A percentile compares a stretch with the other conserved stretches of the same genome.
These are phyloP conservation scores for Arnoldichthys spilopterus DNA, from an alignment of 2,797 vertebrate genomes.

Conservation along the genomic window DNA sequence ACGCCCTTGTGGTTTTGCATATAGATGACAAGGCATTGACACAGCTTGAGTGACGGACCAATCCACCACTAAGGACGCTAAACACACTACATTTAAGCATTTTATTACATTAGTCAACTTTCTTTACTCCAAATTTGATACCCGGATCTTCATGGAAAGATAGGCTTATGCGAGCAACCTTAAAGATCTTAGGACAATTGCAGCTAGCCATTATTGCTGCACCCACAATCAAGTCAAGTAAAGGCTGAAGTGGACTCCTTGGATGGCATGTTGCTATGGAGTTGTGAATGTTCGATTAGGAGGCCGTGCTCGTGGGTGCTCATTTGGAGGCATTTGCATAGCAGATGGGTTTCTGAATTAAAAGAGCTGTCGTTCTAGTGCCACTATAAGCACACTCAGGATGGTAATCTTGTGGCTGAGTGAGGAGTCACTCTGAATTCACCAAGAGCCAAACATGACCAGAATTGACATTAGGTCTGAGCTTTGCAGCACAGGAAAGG, in stretches of 20 bases:
- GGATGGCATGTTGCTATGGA: constrained; percentile 63
- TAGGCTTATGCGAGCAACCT: neutral
- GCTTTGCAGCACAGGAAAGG: constrained; percentile 2
- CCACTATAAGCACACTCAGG: constrained; percentile 45
- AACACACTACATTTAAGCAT: constrained; percentile 24
- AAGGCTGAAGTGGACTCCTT: constrained; percentile 48
- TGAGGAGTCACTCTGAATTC: constrained; percentile 16
- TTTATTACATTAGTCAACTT: constrained; percentile 1
- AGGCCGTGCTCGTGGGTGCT: constrained; percentile 40
- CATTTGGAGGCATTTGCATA: constrained; percentile 58
- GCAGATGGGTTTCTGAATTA: constrained; percentile 50
- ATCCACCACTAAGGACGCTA: neutral
- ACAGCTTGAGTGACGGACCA: constrained; percentile 21
- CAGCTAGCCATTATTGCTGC: constrained; percentile 17
- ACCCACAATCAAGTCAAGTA: constrained; percentile 44
- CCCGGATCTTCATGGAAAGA: neutral
- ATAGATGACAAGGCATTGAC: constrained; percentile 50
- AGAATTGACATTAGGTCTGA: neutral
- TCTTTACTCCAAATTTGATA: neutral
- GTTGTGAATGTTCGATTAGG: constrained; percentile 55
- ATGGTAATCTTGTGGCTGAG: constrained; percentile 38
- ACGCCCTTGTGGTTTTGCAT: constrained; percentile 53
- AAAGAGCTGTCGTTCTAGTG: constrained; percentile 51
- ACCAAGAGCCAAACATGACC: constrained; percentile 17
- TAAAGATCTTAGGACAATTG: constrained; percentile 12